Percentiles rank a stretch among this genome's conserved stretches.
phyloP scores from a whole-genome alignment of 2,113 vertebrate species.

The Crotalus tigris region DNA sequence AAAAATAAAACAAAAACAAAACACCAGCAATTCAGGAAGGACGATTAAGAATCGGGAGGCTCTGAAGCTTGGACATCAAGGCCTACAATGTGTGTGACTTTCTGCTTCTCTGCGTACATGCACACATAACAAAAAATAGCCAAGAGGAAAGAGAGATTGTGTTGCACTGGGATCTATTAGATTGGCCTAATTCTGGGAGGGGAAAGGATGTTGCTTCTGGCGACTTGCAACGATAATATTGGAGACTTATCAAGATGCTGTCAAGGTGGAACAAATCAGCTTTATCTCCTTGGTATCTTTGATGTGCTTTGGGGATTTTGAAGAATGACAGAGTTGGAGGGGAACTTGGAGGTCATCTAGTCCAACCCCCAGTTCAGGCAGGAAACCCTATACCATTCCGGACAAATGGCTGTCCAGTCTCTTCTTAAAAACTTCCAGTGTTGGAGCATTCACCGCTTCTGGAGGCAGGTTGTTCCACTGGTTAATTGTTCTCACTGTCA shows the following conservation, averaged over 20 bases:
- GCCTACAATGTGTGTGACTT: neutral
- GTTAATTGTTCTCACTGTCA: neutral
- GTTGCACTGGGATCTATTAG: neutral
- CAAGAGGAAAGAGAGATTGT: neutral
- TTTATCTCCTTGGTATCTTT: neutral
- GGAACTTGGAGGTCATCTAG: too few species aligned
- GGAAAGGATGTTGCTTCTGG: neutral
- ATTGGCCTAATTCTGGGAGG: neutral
- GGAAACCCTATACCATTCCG: too few species aligned
- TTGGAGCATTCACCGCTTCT: neutral
- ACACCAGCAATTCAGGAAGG: constrained; percentile 28
- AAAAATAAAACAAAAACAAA: neutral
- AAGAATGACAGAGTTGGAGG: neutral
- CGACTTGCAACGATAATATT: neutral
- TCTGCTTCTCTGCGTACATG: too few species aligned
- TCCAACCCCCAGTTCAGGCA: too few species aligned
- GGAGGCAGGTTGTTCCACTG: too few species aligned
- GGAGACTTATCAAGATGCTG: neutral
- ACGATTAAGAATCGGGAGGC: constrained; percentile 35
- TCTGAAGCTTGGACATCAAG: constrained; percentile 10
- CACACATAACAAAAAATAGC: neutral
- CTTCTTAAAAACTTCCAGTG: neutral
- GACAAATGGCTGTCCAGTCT: neutral
- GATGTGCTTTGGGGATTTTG: neutral
- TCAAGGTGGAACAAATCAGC: neutral